phyloP scores from a whole-genome alignment of 2,113 vertebrate genomes.

The Xenopus borealis region DNA sequence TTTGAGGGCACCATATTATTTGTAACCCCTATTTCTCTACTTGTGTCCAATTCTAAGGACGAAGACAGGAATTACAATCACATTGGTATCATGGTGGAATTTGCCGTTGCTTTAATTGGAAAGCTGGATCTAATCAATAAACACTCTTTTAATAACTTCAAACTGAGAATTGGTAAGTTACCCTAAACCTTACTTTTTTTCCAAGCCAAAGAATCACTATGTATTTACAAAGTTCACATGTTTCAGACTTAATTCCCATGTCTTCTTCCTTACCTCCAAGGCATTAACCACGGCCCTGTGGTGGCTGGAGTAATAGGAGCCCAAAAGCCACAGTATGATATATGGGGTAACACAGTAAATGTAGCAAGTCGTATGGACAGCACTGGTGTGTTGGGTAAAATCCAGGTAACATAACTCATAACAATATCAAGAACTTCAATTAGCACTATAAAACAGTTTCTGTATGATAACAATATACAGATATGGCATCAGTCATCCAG shows the following conservation, averaged over 20 bases:
- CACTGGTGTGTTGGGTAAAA: conserved; percentile 82
- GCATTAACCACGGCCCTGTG: conserved; percentile 84
- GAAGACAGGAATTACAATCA: conserved; percentile 68
- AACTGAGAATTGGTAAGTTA: conserved; percentile 78
- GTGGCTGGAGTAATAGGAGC: conserved; percentile 89
- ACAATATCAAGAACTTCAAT: too few relatives aligned
- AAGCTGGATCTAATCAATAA: conserved; percentile 81
- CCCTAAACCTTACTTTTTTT: neutral
- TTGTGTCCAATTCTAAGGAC: conserved; percentile 58
- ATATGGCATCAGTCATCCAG: too few relatives aligned
- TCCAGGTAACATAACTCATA: conserved; percentile 72
- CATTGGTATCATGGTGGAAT: conserved; percentile 82
- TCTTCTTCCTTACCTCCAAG: conserved; percentile 53
- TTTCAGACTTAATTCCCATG: neutral
- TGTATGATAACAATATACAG: too few relatives aligned
- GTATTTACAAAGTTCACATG: neutral
- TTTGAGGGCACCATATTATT: neutral
- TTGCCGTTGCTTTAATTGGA: conserved; percentile 74
- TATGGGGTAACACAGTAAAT: conserved; percentile 90
- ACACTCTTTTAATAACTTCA: conserved; percentile 87
- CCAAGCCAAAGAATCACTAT: neutral
- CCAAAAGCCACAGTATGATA: conserved; percentile 88
- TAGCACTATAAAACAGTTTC: too few relatives aligned
- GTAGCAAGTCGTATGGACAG: conserved; percentile 92
- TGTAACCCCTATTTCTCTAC: neutral